A percentile compares a stretch with the other conserved stretches of the same genome.
Conservation (phyloP, 2,797 vertebrate genomes). For the Eulemur mongoz region DNA sequence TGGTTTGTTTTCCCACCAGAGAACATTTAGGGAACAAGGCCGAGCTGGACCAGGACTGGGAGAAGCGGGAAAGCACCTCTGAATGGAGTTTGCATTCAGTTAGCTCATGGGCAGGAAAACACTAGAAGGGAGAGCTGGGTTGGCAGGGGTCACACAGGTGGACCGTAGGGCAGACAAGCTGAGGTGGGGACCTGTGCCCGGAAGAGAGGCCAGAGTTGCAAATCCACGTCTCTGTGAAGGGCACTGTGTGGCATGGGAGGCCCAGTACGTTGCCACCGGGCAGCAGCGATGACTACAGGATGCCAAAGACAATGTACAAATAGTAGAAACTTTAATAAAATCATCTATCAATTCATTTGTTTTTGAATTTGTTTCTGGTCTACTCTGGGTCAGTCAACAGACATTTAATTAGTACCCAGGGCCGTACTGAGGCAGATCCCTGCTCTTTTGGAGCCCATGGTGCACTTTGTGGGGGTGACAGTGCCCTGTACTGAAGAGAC, state of each 20-base stretch:
- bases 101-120: rapidly evolving
- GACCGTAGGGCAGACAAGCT: background rate
- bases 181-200: background rate
- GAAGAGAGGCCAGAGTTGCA: background rate
- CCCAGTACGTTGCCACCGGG: background rate
- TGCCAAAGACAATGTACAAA: rapidly evolving
- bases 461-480: too few relatives aligned
- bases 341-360: background rate
- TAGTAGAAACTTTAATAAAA: background rate
- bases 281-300: background rate
- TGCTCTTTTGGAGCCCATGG: background rate
- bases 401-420: background rate
- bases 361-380: background rate
- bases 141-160: background rate
- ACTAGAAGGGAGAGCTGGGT: background rate
- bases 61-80: background rate
- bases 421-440: background rate
- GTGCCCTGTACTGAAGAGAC: background rate
- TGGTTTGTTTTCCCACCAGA: conserved; percentile 39
- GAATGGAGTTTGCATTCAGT: background rate
- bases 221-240: background rate
- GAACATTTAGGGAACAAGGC: background rate
- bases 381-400: background rate
- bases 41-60: background rate
- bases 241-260: background rate